Conservation (phyloP, 2,797 vertebrate species). For the Jordanella pulchra region DNA sequence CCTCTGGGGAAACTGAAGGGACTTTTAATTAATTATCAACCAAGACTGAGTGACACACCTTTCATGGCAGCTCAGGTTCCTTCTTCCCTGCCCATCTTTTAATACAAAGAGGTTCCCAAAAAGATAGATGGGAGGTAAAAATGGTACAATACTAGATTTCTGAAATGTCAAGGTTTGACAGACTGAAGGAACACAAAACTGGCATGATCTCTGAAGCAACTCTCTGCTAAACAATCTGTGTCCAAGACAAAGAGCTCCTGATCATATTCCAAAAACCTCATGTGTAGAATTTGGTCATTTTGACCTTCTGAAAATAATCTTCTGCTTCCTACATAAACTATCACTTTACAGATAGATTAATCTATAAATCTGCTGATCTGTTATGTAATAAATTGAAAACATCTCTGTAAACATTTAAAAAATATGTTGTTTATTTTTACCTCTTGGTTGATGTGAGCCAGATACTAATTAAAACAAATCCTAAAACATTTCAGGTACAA, state of each 20-base stretch:
- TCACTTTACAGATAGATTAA: neutral
- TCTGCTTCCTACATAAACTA: neutral
- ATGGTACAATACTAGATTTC: neutral
- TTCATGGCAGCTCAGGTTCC: constrained; percentile 35
- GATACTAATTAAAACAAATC: neutral
- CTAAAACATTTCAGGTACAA: neutral
- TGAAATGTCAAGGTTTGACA: neutral
- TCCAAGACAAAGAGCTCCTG: neutral
- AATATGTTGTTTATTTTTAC: too few relatives aligned
- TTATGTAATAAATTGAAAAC: neutral
- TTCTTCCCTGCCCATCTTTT: neutral
- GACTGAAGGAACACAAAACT: neutral
- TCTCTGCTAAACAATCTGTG: constrained; percentile 1
- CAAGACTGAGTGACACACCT: constrained; percentile 13
- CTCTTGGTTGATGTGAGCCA: neutral
- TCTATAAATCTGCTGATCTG: neutral
- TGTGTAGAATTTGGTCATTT: neutral
- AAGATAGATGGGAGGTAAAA: constrained; percentile 11
- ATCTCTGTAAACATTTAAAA: neutral
- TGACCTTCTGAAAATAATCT: neutral
- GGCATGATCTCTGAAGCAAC: neutral
- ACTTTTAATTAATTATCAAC: constrained; percentile 70
- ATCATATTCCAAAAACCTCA: neutral
- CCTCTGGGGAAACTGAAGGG: constrained; percentile 55
- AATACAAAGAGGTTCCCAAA: neutral